Base-by-base conservation (phyloP, 2,113 vertebrate species). In the Sterna hirundo region DNA sequence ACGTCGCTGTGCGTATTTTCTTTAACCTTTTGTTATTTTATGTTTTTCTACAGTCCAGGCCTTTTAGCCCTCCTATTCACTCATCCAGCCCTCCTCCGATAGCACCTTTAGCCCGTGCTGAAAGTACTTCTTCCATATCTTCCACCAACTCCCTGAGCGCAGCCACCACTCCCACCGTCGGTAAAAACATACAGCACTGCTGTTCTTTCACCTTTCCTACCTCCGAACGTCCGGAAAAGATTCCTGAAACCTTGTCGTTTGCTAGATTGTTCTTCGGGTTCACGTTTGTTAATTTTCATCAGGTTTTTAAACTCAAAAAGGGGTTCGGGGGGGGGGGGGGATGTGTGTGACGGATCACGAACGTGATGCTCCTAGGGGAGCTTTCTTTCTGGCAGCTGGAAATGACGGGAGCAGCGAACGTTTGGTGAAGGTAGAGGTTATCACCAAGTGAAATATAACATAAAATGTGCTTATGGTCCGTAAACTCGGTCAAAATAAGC, bases 111-210 rank as follows among this genome's bases (percentile, higher is more conserved):
- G 99, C 99, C 90, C 98, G 99, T 36, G 99, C 99, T 18, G 99
- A 99, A 94, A 99, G 99, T 97, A 99, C 99, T 34, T 99, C 99
- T 95, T 99, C 99, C 95, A 99, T 99, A 75, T 99, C 99, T 29
- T 99, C 99, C 54, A 98, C 99, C 96, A 99, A 99, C 64, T 99
- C 99, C 60, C 97, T 99, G 97, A 99, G 99, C 2, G 99, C 99
- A 47, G 99, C 99, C 9, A 99, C 99, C 93, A 99, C 99, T 64
- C 99, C 99, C 44, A 99, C 99, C 78, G 98, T 99, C 57, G 99
- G 99, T 98, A 98, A 99, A 98, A 80, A 47, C 68, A 15, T 12
- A 25, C 87, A 77, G 94, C 90, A 4, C 91, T 52, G 93, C 96
- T 96, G 71, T 97, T 94, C 97, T 91, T 71, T 87, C 77, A 29